Percentiles rank a stretch among this genome's conserved stretches.
phyloP scores from a whole-genome alignment of 2,113 vertebrate genomes.

The Cyphomyrus discorhynchus region DNA sequence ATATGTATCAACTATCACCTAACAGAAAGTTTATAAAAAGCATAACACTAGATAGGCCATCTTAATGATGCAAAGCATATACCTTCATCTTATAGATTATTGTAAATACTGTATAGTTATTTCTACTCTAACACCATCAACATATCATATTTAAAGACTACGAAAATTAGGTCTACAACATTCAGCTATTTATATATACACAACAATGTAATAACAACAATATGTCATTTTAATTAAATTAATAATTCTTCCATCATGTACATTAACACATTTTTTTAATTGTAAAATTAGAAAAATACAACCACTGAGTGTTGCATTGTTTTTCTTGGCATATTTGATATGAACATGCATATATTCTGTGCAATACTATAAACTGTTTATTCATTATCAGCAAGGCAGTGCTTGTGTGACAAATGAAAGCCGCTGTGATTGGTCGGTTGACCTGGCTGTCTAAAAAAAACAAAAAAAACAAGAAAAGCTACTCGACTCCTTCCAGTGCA shows the following conservation, averaged over 20 bases:
- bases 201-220: not conserved
- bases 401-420: not conserved
- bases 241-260: not conserved
- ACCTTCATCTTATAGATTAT: not conserved
- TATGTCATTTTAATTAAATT: not conserved
- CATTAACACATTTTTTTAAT: not conserved
- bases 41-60: not conserved
- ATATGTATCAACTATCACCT: not conserved
- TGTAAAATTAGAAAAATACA: not conserved
- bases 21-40: not conserved
- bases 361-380: not conserved
- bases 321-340: not conserved
- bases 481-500: not conserved
- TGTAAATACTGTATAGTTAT: not conserved
- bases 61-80: not conserved
- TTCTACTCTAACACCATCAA: not conserved
- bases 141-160: not conserved
- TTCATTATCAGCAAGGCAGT: not conserved
- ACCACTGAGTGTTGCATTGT: not conserved
- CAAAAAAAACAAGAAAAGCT: not conserved
- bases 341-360: not conserved
- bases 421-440: not conserved
- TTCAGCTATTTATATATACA: not conserved
- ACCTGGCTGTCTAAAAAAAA: not conserved
- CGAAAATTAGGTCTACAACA: not conserved